Percentiles rank a stretch among this genome's conserved stretches.
Evolutionary conservation across 30 jellyfish, hydroid and myxozoan species (phyloP).

Genomic region (Chrysaora quinquecirrha): DNA sequence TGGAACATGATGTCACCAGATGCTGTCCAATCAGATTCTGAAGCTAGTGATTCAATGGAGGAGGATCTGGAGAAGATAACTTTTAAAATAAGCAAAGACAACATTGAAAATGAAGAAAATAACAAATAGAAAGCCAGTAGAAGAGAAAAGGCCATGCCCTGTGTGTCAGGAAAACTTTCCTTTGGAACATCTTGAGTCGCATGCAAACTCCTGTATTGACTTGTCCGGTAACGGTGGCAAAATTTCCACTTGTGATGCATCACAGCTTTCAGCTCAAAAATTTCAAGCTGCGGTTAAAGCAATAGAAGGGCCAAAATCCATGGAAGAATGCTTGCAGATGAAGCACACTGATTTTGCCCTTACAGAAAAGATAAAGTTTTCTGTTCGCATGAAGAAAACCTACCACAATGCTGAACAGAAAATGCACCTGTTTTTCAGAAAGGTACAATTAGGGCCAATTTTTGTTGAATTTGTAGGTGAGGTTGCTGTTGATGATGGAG

Average conservation of each 20-base stretch:
- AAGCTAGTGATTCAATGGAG: slow-evolving; percentile 14
- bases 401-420: slow-evolving; percentile 19
- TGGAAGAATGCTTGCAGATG: slow-evolving; percentile 1
- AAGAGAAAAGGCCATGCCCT: slow-evolving; percentile 19
- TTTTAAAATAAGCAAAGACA: not conserved
- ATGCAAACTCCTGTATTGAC: slow-evolving; percentile 34
- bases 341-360: not conserved
- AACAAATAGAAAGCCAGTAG: not conserved
- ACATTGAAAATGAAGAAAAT: not conserved
- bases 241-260: not conserved
- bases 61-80: not conserved
- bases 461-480: slow-evolving; percentile 13
- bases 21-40: not conserved
- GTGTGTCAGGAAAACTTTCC: slow-evolving; percentile 25
- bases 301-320: not conserved
- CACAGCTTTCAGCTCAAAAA: not conserved
- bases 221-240: not conserved
- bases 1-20: not conserved
- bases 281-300: not conserved
- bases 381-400: slow-evolving; percentile 3
- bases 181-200: not conserved
- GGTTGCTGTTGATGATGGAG: slow-evolving; percentile 39
- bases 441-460: slow-evolving; percentile 4
- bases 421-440: not conserved
- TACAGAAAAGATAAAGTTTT: slow-evolving; percentile 1